Evolutionary conservation across 2,888 invertebrate genomes (phyloP).

Genomic region (Gibbula magus): DNA sequence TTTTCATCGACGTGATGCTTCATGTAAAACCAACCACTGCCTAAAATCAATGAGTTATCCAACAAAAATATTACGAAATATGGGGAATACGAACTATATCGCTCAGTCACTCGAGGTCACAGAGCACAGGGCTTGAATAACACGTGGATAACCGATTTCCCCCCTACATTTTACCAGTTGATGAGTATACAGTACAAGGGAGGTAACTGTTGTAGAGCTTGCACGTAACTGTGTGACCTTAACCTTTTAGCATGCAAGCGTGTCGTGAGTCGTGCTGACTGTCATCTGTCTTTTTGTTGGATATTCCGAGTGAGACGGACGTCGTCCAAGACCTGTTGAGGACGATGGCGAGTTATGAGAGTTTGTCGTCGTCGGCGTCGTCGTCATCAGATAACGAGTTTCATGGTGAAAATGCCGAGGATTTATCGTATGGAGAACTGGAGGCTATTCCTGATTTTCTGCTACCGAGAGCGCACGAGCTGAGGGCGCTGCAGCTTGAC

Average conservation of each 20-base stretch:
- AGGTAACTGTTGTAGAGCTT: neutral
- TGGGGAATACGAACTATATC: no score
- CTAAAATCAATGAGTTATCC: no score
- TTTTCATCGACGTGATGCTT: no score
- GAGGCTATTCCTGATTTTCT: constrained; percentile 66
- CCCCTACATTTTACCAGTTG: no score
- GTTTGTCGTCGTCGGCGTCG: constrained; percentile 26
- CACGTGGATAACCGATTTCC: neutral
- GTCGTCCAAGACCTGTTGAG: constrained; percentile 23
- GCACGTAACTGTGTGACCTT: neutral
- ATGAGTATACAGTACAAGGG: neutral
- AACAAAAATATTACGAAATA: no score
- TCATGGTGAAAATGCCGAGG: constrained; percentile 63
- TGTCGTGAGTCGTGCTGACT: neutral
- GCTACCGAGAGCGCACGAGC: constrained; percentile 77
- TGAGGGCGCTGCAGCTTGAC: constrained; percentile 77
- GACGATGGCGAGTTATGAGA: constrained; percentile 10
- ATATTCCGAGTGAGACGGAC: neutral
- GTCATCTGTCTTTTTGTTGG: neutral
- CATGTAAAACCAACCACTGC: no score
- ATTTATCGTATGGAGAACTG: constrained; percentile 68
- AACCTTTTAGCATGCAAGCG: neutral
- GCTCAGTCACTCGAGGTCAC: no score
- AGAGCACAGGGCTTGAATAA: neutral
- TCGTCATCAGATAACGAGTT: constrained; percentile 57